phyloP scores from a whole-genome alignment of 2,113 vertebrate genomes.

The Oreocharis arfaki region DNA sequence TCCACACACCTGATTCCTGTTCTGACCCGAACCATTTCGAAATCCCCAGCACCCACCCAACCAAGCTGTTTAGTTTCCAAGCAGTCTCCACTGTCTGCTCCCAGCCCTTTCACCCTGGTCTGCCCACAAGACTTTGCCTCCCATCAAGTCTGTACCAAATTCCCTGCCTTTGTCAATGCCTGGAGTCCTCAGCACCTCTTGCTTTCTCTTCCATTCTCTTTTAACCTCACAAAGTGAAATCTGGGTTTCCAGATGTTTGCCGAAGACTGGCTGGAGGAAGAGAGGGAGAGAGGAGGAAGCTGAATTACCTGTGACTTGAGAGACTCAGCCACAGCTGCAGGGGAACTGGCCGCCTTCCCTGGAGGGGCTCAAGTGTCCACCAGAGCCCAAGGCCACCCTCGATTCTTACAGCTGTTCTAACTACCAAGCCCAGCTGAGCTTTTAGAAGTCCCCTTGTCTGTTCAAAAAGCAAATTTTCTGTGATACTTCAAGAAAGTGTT shows the following conservation, averaged over 20 bases:
- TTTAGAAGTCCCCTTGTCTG: background rate
- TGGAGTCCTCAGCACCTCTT: background rate
- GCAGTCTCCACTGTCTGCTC: background rate
- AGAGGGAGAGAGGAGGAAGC: background rate
- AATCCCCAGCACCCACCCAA: background rate
- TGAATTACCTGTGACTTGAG: background rate
- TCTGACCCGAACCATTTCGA: background rate
- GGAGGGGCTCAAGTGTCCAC: accelerated
- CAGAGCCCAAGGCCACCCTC: accelerated
- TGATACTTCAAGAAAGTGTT: background rate
- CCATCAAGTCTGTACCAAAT: background rate
- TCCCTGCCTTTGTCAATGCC: background rate
- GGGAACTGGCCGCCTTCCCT: background rate
- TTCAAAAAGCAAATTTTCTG: background rate
- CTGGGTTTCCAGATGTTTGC: background rate
- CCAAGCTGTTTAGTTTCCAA: background rate
- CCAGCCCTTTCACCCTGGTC: background rate
- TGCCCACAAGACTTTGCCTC: background rate
- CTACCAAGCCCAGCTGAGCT: background rate
- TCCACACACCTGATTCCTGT: background rate
- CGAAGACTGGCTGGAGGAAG: background rate
- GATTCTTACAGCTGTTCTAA: background rate
- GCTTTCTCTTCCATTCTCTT: background rate
- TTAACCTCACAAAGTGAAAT: background rate
- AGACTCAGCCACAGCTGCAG: background rate